Percentiles rank a stretch among this genome's conserved stretches.
phyloP scores from a whole-genome alignment of 2,113 vertebrate species.

The Uria aalge region DNA sequence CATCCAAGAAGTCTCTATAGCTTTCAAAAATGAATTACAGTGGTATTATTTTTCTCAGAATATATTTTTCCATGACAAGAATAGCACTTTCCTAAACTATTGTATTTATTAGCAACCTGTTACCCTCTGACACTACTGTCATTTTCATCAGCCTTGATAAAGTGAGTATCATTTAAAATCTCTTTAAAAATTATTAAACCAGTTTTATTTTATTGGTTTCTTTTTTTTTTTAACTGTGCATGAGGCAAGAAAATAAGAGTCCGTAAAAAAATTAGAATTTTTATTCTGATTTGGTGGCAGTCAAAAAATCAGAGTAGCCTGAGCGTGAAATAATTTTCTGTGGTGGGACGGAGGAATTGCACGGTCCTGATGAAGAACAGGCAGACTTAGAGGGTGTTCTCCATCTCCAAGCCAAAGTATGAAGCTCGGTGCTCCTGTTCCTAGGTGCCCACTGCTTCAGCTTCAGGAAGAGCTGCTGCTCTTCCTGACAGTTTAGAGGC shows the following conservation, averaged over 20 bases:
- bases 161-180: slow-evolving; percentile 70
- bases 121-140: slow-evolving; percentile 71
- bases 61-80: slow-evolving; percentile 73
- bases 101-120: slow-evolving; percentile 82
- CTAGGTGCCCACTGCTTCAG: background rate
- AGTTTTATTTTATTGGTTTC: slow-evolving; percentile 48
- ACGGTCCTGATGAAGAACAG: background rate
- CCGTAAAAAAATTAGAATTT: background rate
- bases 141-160: slow-evolving; percentile 73
- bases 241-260: background rate
- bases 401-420: background rate
- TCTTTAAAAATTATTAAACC: slow-evolving; percentile 74
- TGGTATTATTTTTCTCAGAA: slow-evolving; percentile 75
- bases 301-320: background rate
- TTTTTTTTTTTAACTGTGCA: background rate
- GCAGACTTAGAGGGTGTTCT: background rate
- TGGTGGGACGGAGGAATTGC: background rate
- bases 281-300: background rate
- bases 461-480: background rate
- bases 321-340: background rate
- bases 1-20: slow-evolving; percentile 75
- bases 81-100: slow-evolving; percentile 74
- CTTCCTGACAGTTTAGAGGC: background rate
- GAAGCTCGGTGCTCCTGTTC: background rate
- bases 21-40: slow-evolving; percentile 81